Conservation (phyloP, 2,113 vertebrate genomes). For the Oceanites oceanicus region DNA sequence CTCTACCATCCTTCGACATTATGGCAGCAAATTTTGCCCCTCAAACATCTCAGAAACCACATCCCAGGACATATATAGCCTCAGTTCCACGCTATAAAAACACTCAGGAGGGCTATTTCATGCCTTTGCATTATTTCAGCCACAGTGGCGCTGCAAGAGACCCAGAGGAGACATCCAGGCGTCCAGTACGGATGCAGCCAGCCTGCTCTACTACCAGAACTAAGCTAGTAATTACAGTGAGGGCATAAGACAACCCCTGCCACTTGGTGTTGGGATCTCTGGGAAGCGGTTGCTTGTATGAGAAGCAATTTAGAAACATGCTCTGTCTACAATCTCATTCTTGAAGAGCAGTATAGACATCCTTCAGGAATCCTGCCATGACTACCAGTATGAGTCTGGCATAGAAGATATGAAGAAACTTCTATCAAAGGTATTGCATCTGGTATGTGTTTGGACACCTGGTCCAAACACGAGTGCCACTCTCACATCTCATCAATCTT, state of each 20-base stretch:
- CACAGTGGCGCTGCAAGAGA: neutral
- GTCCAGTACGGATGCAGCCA: neutral
- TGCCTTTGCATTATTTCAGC: constrained; percentile 1
- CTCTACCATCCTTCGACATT: neutral
- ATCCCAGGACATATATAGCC: neutral
- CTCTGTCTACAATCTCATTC: neutral
- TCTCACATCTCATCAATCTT: neutral
- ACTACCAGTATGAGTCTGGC: neutral
- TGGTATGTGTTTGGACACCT: rapidly evolving
- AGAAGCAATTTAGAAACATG: neutral
- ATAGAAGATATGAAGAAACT: neutral
- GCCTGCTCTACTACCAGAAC: neutral
- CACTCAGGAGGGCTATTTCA: neutral
- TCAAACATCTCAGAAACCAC: neutral
- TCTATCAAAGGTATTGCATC: neutral
- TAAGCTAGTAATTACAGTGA: neutral
- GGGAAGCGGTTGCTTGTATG: neutral
- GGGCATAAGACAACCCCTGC: neutral
- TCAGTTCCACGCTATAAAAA: neutral
- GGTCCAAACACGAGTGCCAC: neutral
- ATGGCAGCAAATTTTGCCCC: neutral
- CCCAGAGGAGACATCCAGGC: neutral
- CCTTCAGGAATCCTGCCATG: neutral
- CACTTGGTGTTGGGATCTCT: neutral
- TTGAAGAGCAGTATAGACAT: neutral